Evolutionary conservation across 2,888 invertebrate species (phyloP).

Genomic region (Lycaena phlaeas): DNA sequence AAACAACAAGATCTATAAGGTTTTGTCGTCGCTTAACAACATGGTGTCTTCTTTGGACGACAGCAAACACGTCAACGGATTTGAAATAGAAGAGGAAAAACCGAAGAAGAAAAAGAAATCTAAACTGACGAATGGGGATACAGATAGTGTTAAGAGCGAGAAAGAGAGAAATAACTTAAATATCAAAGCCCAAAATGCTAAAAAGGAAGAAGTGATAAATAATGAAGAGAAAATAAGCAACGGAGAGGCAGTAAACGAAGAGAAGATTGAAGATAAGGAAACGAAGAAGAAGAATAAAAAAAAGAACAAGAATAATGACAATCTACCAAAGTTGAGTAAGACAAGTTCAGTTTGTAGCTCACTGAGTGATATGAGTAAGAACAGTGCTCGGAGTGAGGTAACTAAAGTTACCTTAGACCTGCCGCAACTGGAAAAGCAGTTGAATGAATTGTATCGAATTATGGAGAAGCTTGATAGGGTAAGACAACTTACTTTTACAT

Average conservation of each 20-base stretch:
- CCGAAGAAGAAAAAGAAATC: slow-evolving; percentile 19
- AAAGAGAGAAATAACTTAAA: slow-evolving; percentile 23
- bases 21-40: slow-evolving; percentile 32
- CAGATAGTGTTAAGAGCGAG: slow-evolving; percentile 21
- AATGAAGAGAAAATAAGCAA: slow-evolving; percentile 6
- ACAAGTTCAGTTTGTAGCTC: slow-evolving; percentile 52
- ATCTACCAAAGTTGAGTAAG: slow-evolving; percentile 32
- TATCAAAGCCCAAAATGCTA: slow-evolving; percentile 18
- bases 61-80: slow-evolving; percentile 11
- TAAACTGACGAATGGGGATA: slow-evolving; percentile 15
- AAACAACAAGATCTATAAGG: slow-evolving; percentile 37
- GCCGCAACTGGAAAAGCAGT: slow-evolving; percentile 60
- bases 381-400: slow-evolving; percentile 27
- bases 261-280: slow-evolving; percentile 8
- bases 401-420: slow-evolving; percentile 35
- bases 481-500: slow-evolving; percentile 7
- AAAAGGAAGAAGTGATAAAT: slow-evolving; percentile 5
- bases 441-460: slow-evolving; percentile 69
- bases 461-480: slow-evolving; percentile 46
- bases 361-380: slow-evolving; percentile 41
- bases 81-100: slow-evolving; percentile 18
- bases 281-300: slow-evolving; percentile 17
- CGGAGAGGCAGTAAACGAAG: slow-evolving; percentile 3
- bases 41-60: slow-evolving; percentile 28
- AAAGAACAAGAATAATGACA: slow-evolving; percentile 18